A percentile compares a stretch with the other conserved stretches of the same genome.
phyloP scores from a whole-genome alignment of 2,888 invertebrate species.

The Iselma pallidipennis region DNA sequence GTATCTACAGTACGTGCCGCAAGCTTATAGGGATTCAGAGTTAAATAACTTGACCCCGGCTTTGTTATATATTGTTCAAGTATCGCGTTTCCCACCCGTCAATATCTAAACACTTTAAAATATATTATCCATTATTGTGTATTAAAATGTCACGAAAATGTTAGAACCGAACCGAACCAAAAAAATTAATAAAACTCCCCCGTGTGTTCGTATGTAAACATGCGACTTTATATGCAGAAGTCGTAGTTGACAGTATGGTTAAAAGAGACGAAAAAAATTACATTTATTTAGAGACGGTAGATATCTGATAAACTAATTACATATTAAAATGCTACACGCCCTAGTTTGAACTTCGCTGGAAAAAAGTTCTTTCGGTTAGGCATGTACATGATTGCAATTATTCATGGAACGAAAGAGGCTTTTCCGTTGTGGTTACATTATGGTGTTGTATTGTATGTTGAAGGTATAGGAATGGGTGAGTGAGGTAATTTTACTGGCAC shows the following conservation, averaged over 20 bases:
- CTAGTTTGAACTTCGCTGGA: neutral
- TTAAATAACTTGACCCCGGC: conserved; percentile 28
- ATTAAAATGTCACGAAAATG: conserved; percentile 3
- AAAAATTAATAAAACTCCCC: neutral
- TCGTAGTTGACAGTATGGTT: no score
- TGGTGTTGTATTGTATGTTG: neutral
- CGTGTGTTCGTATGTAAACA: no score
- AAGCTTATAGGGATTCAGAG: conserved; percentile 27
- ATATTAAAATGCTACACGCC: conserved; percentile 1
- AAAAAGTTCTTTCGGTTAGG: neutral
- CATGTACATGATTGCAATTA: conserved; percentile 12
- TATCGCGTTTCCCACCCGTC: conserved; percentile 19
- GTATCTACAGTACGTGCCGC: conserved; percentile 26
- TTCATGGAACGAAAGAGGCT: conserved; percentile 16
- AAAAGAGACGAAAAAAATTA: neutral
- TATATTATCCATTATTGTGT: conserved; percentile 20
- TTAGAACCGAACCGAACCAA: no score
- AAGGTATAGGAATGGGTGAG: neutral
- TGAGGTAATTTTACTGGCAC: conserved; percentile 22
- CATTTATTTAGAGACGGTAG: neutral
- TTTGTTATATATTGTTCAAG: conserved; percentile 1
- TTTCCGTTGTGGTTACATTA: conserved; percentile 10
- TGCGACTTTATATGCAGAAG: no score
- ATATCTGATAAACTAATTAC: neutral
- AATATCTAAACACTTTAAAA: conserved; percentile 19